Conservation (phyloP, 1,140 invertebrate genomes). For the Eueides isabella region DNA sequence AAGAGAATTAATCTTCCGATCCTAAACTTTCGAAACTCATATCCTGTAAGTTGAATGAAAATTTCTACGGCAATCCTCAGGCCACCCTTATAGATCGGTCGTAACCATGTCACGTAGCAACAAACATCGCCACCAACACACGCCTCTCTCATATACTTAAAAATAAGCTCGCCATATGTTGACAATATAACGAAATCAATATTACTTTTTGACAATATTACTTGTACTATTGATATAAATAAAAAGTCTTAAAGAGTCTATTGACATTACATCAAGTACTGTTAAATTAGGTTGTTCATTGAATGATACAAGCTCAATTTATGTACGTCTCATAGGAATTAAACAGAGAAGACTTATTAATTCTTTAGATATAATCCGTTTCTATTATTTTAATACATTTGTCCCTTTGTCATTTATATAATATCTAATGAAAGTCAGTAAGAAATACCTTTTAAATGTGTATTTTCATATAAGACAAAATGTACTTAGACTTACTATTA, state of each 20-base stretch:
- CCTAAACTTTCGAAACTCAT: constrained; percentile 23
- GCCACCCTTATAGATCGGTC: not conserved
- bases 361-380: no score
- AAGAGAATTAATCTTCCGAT: constrained; percentile 21
- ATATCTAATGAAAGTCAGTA: no score
- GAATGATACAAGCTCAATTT: no score
- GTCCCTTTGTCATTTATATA: no score
- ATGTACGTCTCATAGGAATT: no score
- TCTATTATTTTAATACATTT: no score
- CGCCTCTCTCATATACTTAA: constrained; percentile 11
- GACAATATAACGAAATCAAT: not conserved
- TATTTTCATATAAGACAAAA: no score
- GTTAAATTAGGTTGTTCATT: no score
- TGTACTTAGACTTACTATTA: no score
- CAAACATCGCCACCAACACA: constrained; percentile 19
- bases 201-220: no score
- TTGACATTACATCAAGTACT: not conserved
- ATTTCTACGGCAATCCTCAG: constrained; percentile 23
- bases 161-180: not conserved
- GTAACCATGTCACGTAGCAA: constrained; percentile 23
- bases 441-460: no score
- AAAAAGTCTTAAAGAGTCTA: not conserved
- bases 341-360: no score
- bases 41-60: constrained; percentile 23
- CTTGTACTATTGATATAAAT: not conserved